These are phyloP conservation scores for Actinia tenebrosa DNA, from an alignment of 64 coral and sea anemone species.

Conservation along the genomic window DNA sequence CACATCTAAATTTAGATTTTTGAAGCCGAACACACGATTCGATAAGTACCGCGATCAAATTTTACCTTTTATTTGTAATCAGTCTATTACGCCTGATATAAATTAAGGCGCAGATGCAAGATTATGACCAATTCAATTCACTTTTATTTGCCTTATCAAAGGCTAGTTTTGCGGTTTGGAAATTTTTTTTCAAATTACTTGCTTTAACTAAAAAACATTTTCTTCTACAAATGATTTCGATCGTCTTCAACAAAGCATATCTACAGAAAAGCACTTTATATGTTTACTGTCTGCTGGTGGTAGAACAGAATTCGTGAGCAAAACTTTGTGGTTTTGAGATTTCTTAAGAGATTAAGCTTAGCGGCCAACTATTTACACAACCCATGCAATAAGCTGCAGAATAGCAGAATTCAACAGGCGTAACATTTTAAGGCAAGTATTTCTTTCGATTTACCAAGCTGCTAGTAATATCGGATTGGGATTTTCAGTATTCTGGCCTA, in stretches of 20 bases:
- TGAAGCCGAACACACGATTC: background rate
- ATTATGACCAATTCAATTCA: background rate
- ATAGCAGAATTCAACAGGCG: background rate
- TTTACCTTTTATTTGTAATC: background rate
- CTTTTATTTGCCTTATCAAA: background rate
- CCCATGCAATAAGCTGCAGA: background rate
- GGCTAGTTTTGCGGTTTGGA: background rate
- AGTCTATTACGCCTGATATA: background rate
- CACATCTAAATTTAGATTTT: no score
- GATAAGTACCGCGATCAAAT: background rate
- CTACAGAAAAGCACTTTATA: background rate
- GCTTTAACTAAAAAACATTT: background rate
- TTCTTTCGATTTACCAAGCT: background rate
- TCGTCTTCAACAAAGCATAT: background rate
- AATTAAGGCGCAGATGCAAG: background rate
- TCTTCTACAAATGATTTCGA: background rate
- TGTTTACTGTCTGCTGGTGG: background rate
- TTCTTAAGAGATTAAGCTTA: background rate
- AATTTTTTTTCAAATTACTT: background rate
- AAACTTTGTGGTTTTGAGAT: background rate
- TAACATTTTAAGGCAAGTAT: background rate
- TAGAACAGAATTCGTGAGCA: background rate
- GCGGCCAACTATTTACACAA: constrained; percentile 2
- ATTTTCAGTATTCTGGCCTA: background rate
- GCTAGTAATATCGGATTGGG: background rate